Evolutionary conservation across 2,113 vertebrate species (phyloP).

Genomic region (Phainopepla nitens): DNA sequence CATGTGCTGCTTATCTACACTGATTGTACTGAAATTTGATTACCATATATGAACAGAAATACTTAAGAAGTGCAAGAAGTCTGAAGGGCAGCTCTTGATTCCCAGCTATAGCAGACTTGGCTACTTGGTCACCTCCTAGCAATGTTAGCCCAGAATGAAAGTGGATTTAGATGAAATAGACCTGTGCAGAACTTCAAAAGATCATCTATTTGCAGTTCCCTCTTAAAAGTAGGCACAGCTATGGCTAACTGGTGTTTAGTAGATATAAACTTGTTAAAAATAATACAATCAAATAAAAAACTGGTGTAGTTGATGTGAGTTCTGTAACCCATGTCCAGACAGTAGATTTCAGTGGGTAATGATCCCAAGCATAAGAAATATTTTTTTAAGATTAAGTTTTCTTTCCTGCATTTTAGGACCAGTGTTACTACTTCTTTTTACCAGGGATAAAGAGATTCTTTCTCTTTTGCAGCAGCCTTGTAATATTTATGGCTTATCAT

Average conservation of each 20-base stretch:
- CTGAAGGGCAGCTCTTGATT: not conserved
- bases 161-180: not conserved
- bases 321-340: not conserved
- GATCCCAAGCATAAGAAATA: not conserved
- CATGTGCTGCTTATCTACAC: constrained; percentile 27
- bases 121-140: not conserved
- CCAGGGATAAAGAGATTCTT: not conserved
- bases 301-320: not conserved
- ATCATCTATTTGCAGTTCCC: not conserved
- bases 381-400: not conserved
- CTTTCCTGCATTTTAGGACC: not conserved
- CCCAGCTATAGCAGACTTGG: not conserved
- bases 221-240: not conserved
- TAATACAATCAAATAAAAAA: not conserved
- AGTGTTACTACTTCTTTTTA: not conserved
- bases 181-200: not conserved
- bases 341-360: not conserved
- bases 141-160: not conserved
- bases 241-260: not conserved
- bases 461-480: not conserved
- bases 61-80: not conserved
- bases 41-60: not conserved
- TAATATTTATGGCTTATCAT: not conserved
- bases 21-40: constrained; percentile 26
- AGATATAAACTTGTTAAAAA: not conserved